phyloP scores from a whole-genome alignment of 1,140 invertebrate genomes.

The Drosophila tani region DNA sequence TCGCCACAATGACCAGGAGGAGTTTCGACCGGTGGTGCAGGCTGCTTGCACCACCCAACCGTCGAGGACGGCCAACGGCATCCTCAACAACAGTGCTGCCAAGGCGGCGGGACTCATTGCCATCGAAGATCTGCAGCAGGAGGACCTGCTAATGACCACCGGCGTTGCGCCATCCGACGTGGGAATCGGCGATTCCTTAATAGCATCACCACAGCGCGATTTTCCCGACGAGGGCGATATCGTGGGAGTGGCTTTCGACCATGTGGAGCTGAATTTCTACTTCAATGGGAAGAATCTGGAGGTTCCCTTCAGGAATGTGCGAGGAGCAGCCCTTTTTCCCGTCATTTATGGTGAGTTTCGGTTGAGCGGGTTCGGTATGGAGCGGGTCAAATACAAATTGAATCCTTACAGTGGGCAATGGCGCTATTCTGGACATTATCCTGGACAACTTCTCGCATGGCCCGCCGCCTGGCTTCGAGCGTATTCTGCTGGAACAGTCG shows the following conservation, averaged over 20 bases:
- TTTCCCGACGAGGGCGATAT: conserved; percentile 97
- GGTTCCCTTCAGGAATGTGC: conserved; percentile 94
- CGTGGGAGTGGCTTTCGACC: conserved; percentile 97
- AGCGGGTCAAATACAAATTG: conserved; percentile 6
- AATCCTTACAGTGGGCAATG: conserved; percentile 95
- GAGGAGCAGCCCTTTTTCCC: conserved; percentile 96
- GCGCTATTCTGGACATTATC: conserved; percentile 97
- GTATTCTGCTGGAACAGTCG: conserved; percentile 98
- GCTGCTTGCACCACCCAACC: conserved; percentile 56
- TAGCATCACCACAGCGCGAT: conserved; percentile 58
- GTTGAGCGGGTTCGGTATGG: conserved; percentile 2
- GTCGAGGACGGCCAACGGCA: conserved; percentile 83
- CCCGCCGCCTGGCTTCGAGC: conserved; percentile 95
- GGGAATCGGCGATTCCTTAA: conserved; percentile 29
- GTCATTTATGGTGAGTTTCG: conserved; percentile 94
- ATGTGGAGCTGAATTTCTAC: conserved; percentile 98
- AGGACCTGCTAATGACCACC: conserved; percentile 85
- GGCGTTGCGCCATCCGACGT: conserved; percentile 65
- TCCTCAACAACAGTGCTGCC: conserved; percentile 83
- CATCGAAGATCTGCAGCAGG: conserved; percentile 84
- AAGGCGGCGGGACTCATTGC: conserved; percentile 75
- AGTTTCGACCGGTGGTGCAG: conserved; percentile 89
- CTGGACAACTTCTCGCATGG: conserved; percentile 94
- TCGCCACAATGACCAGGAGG: conserved; percentile 91
- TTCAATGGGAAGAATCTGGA: conserved; percentile 96